phyloP scores from a whole-genome alignment of 2,113 vertebrate species.

The Gasterosteus nipponicus region DNA sequence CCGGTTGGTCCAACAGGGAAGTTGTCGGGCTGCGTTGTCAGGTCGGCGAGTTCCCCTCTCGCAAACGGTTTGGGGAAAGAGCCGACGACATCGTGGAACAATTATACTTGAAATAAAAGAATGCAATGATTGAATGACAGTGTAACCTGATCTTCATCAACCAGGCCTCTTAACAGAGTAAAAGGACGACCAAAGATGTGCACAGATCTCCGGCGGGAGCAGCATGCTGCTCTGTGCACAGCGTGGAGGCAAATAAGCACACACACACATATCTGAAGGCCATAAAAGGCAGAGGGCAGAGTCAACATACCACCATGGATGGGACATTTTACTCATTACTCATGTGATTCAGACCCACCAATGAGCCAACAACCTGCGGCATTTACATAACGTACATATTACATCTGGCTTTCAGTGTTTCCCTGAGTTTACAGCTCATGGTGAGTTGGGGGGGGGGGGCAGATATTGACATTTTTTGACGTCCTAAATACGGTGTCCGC shows the following conservation, averaged over 20 bases:
- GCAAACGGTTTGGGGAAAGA: constrained; percentile 19
- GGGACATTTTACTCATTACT: not conserved
- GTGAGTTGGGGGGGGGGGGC: no score
- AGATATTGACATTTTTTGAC: no score
- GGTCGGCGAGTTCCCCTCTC: constrained; percentile 41
- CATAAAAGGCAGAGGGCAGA: constrained; percentile 46
- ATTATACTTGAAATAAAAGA: not conserved
- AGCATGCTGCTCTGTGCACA: constrained; percentile 57
- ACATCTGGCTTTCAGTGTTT: no score
- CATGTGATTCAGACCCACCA: not conserved
- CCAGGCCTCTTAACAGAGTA: constrained; percentile 21
- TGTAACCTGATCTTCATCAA: constrained; percentile 49
- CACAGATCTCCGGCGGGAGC: constrained; percentile 39
- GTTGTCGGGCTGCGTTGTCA: constrained; percentile 26
- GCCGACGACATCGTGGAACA: constrained; percentile 31
- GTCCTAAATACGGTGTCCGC: no score
- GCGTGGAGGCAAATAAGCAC: constrained; percentile 46
- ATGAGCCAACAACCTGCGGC: not conserved
- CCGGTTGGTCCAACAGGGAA: constrained; percentile 43
- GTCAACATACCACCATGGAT: constrained; percentile 23
- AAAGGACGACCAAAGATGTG: constrained; percentile 29
- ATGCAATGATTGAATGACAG: constrained; percentile 18
- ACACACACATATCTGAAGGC: constrained; percentile 65
- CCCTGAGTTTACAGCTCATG: no score
- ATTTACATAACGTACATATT: not conserved